These are phyloP conservation scores for Coenonympha glycerion DNA, from an alignment of 2,888 invertebrate genomes.

Conservation along the genomic window DNA sequence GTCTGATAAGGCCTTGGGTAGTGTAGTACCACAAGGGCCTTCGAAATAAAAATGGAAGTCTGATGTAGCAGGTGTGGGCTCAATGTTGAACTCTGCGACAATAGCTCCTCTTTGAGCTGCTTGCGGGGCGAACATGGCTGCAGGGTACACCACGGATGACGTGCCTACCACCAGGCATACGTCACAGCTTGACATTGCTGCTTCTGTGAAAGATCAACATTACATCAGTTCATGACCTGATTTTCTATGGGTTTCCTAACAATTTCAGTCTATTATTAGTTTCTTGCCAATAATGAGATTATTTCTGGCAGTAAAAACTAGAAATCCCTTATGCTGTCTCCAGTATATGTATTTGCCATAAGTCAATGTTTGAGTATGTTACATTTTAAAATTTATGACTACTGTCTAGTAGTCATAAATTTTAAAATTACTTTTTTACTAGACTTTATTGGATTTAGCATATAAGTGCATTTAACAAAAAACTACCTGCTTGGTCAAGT, in stretches of 20 bases:
- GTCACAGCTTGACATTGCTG: constrained; percentile 82
- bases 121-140: constrained; percentile 89
- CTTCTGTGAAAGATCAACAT: constrained; percentile 53
- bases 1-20: constrained; percentile 48
- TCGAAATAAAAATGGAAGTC: constrained; percentile 67
- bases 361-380: too few species aligned
- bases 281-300: too few species aligned
- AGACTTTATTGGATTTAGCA: not conserved
- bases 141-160: constrained; percentile 90
- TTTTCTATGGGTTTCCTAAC: too few species aligned
- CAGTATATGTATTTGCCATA: too few species aligned
- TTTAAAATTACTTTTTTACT: too few species aligned
- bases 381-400: too few species aligned
- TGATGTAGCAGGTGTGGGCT: constrained; percentile 58
- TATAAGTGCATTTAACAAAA: not conserved
- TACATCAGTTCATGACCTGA: not conserved
- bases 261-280: too few species aligned
- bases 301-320: too few species aligned
- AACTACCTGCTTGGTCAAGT: constrained; percentile 78
- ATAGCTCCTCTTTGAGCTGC: constrained; percentile 80
- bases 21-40: constrained; percentile 62
- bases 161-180: constrained; percentile 89
- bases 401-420: too few species aligned
- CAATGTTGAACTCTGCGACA: constrained; percentile 70
- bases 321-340: too few species aligned